Evolutionary conservation across 2,797 vertebrate species (phyloP).

Genomic region (Crocodylus rhombifer): DNA sequence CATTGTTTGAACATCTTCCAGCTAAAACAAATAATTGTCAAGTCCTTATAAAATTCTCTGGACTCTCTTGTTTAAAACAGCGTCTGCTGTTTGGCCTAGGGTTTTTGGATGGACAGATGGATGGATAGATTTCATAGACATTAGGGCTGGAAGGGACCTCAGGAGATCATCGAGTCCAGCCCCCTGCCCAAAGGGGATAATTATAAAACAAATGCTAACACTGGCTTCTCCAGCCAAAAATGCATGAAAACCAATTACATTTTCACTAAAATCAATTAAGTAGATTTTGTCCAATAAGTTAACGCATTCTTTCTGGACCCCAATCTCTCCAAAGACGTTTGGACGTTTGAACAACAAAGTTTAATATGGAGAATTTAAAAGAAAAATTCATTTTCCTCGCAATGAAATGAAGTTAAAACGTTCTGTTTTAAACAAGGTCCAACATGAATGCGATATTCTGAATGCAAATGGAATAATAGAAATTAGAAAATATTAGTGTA

Average conservation of each 20-base stretch:
- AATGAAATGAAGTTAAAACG: background rate
- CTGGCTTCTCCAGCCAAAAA: background rate
- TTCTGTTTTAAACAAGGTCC: background rate
- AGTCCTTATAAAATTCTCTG: too few relatives aligned
- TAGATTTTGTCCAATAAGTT: background rate
- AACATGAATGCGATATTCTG: background rate
- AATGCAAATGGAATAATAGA: background rate
- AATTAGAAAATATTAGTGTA: background rate
- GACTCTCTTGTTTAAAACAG: too few relatives aligned
- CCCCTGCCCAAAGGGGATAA: background rate
- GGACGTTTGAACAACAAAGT: background rate
- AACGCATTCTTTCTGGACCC: background rate
- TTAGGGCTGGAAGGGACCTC: too few relatives aligned
- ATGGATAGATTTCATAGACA: background rate
- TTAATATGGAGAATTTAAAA: accelerated
- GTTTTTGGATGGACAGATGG: accelerated
- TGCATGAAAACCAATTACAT: background rate
- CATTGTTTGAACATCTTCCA: background rate
- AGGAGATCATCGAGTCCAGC: too few relatives aligned
- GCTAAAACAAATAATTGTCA: background rate
- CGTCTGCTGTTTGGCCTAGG: background rate
- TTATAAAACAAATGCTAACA: background rate
- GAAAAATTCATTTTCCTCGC: accelerated
- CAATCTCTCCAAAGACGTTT: background rate
- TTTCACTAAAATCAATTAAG: background rate